Evolutionary conservation across 92 coral and sea anemone species (phyloP), one percentile per base, ranked within the genome.

Genomic region (Ricordea florida): DNA sequence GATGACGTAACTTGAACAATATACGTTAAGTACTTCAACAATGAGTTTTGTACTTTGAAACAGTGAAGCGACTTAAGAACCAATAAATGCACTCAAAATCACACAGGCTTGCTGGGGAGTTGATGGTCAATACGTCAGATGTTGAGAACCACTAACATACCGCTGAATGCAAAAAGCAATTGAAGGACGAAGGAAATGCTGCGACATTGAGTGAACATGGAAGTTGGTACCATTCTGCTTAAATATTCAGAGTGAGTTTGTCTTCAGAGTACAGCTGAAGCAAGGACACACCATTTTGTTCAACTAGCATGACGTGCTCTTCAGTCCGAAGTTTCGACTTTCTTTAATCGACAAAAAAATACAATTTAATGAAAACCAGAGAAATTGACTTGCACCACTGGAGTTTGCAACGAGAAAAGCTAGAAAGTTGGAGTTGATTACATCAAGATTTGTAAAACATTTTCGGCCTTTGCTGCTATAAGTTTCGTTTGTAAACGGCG

Each of bases 101-200:
- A 15, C 22, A 24, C 20, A 57, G 20, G 38, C 24, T 0, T 52
- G 50, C 64, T 16, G n/a, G n/a, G n/a, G n/a, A n/a, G n/a, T n/a
- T n/a, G n/a, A n/a, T n/a, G 59, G 0, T 32, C 7, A 6, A 67
- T 46, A 48, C 42, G 62, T 36, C 38, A 18, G 50, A 8, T 25
- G 6, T 18, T 10, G 64, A n/a, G n/a, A n/a, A n/a, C n/a, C 63
- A 69, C 76, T 48, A 51, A 46, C 15, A 14, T 37, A 36, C 47
- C 35, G 30, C 26, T 2, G 16, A 28, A 27, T 28, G 2, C 14
- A 17, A 47, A 31, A 14, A 5, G 20, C 20, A 10, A 1, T 11
- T 23, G 41, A 8, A 33, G 34, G 10, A 31, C 35, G 10, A 15
- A 23, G 4, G 6, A 26, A 11, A 52, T 3, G 26, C 7, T 52